phyloP scores from a whole-genome alignment of 2,888 invertebrate genomes.

The Petrophora chlorosata region DNA sequence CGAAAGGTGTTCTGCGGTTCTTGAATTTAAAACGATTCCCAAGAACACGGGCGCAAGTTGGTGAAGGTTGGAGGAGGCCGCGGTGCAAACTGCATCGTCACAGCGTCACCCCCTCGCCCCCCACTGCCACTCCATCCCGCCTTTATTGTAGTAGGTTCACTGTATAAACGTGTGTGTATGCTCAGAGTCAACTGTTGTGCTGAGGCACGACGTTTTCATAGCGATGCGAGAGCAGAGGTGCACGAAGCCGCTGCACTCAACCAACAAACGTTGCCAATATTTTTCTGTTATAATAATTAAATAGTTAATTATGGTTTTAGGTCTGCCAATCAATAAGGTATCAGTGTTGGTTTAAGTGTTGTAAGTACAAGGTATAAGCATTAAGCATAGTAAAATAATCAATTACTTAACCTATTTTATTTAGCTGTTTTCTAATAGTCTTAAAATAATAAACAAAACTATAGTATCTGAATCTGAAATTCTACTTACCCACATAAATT shows the following conservation, averaged over 20 bases:
- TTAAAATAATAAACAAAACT: too few relatives aligned
- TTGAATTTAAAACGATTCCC: constrained; percentile 84
- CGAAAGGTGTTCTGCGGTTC: constrained; percentile 72
- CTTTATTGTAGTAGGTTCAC: constrained; percentile 66
- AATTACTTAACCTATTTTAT: too few relatives aligned
- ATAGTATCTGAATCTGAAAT: too few relatives aligned
- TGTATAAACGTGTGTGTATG: constrained; percentile 65
- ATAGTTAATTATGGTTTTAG: too few relatives aligned
- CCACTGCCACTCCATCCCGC: constrained; percentile 52
- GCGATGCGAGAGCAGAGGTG: constrained; percentile 51
- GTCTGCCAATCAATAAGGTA: too few relatives aligned
- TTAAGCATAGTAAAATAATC: too few relatives aligned
- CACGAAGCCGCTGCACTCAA: constrained; percentile 54
- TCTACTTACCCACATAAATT: not conserved
- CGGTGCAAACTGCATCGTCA: constrained; percentile 83
- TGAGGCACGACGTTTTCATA: constrained; percentile 73
- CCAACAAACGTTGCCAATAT: constrained; percentile 53
- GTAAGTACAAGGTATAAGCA: too few relatives aligned
- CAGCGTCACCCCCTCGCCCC: constrained; percentile 58
- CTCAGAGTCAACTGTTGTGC: constrained; percentile 77
- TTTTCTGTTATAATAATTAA: constrained; percentile 50
- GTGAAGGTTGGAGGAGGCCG: constrained; percentile 82
- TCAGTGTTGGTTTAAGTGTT: too few relatives aligned
- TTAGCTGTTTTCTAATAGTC: too few relatives aligned
- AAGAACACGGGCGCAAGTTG: constrained; percentile 82